These are phyloP conservation scores for Artibeus jamaicensis DNA, from an alignment of 2,797 vertebrate genomes.

Conservation along the genomic window DNA sequence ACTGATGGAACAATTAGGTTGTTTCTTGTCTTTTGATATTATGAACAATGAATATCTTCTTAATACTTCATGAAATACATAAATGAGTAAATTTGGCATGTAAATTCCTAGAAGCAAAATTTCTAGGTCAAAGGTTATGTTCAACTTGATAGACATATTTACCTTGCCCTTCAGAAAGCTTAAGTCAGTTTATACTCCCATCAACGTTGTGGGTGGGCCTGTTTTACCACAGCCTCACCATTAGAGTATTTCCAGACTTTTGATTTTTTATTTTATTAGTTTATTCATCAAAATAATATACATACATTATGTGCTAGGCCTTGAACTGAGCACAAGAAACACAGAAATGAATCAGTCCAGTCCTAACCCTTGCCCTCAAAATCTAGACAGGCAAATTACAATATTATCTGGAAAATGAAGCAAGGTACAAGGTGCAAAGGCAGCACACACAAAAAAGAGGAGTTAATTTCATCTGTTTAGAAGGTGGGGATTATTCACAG, in stretches of 20 bases:
- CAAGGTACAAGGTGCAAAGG: neutral
- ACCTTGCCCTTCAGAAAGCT: neutral
- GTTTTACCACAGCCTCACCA: neutral
- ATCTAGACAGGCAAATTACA: neutral
- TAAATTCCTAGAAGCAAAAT: neutral
- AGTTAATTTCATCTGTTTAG: neutral
- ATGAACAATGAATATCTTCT: conserved; percentile 13
- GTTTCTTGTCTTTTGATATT: neutral
- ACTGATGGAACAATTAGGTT: neutral
- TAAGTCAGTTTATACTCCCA: neutral
- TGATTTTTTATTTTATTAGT: neutral
- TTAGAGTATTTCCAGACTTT: neutral
- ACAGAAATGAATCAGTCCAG: neutral
- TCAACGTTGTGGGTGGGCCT: neutral
- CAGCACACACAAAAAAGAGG: neutral
- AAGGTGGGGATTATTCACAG: neutral
- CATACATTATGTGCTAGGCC: neutral
- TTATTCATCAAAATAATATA: neutral
- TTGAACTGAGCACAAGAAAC: neutral
- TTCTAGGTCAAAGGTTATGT: neutral
- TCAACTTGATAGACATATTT: neutral
- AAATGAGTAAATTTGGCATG: neutral
- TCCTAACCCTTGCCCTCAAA: neutral
- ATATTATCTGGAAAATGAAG: neutral
- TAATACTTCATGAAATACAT: neutral